Conservation (phyloP, 2,113 vertebrate species). For the Brevimyrus niger region DNA sequence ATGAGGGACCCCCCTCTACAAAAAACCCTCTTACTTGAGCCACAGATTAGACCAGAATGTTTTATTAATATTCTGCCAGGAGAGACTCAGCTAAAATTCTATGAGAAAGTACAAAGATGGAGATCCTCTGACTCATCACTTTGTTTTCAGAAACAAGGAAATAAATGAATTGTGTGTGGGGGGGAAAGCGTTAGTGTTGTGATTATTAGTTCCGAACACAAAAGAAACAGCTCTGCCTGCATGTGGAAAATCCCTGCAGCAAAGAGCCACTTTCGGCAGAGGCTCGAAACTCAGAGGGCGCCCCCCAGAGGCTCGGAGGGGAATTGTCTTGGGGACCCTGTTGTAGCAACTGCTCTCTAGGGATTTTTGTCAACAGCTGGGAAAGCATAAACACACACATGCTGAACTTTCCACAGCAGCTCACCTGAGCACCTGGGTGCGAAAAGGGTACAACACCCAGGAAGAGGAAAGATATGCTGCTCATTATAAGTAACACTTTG, state of each 20-base stretch:
- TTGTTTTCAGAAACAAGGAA: not conserved
- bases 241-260: not conserved
- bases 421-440: not conserved
- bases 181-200: not conserved
- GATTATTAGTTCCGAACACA: not conserved
- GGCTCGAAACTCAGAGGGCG: not conserved
- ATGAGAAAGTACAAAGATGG: not conserved
- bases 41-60: not conserved
- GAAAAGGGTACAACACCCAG: not conserved
- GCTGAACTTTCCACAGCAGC: not conserved
- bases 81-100: not conserved
- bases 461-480: not conserved
- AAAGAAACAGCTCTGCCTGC: not conserved
- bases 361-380: not conserved
- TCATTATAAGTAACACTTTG: not conserved
- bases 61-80: not conserved
- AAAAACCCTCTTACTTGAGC: not conserved
- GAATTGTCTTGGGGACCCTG: not conserved
- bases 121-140: not conserved
- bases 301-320: not conserved
- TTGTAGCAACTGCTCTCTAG: not conserved
- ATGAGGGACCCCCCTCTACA: not conserved
- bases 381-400: not conserved
- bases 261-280: not conserved
- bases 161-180: not conserved